A percentile compares a stretch with the other conserved stretches of the same genome.
These are phyloP conservation scores for Dolichallabes microphthalmus DNA, from an alignment of 2,113 vertebrate species.

Conservation along the genomic window DNA sequence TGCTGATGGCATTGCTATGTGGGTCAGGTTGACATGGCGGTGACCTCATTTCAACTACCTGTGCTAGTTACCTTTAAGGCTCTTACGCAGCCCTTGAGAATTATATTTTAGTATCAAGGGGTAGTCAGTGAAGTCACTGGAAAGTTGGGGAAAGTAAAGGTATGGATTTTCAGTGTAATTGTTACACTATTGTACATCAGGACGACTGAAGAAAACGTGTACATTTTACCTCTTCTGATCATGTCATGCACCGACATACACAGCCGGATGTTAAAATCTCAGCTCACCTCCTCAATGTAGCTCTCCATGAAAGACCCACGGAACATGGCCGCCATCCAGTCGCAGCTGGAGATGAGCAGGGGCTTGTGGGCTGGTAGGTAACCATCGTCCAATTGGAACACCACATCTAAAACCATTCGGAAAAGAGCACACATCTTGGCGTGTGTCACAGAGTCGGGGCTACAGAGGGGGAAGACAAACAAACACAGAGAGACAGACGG, in stretches of 20 bases:
- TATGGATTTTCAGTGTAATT: not conserved
- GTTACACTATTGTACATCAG: not conserved
- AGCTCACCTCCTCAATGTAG: constrained; percentile 79
- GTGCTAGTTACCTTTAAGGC: constrained; percentile 43
- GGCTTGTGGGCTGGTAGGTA: constrained; percentile 84
- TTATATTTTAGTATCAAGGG: constrained; percentile 15
- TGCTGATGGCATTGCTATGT: constrained; percentile 10
- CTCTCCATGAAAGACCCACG: constrained; percentile 87
- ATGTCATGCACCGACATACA: not conserved
- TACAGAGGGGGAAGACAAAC: constrained; percentile 72
- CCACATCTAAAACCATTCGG: constrained; percentile 83
- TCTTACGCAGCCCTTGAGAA: constrained; percentile 31
- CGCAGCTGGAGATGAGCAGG: constrained; percentile 86
- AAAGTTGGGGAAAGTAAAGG: not conserved
- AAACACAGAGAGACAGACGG: constrained; percentile 65
- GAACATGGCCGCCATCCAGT: constrained; percentile 93
- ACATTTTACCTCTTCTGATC: not conserved
- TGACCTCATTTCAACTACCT: constrained; percentile 50
- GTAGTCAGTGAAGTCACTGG: not conserved
- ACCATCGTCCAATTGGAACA: constrained; percentile 82
- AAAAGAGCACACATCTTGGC: constrained; percentile 79
- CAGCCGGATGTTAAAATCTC: not conserved
- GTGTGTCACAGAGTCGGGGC: constrained; percentile 78
- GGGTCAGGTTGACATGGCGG: constrained; percentile 37
- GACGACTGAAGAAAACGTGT: not conserved